These are phyloP conservation scores for Oligia latruncula DNA, from an alignment of 2,888 invertebrate genomes.

Conservation along the genomic window DNA sequence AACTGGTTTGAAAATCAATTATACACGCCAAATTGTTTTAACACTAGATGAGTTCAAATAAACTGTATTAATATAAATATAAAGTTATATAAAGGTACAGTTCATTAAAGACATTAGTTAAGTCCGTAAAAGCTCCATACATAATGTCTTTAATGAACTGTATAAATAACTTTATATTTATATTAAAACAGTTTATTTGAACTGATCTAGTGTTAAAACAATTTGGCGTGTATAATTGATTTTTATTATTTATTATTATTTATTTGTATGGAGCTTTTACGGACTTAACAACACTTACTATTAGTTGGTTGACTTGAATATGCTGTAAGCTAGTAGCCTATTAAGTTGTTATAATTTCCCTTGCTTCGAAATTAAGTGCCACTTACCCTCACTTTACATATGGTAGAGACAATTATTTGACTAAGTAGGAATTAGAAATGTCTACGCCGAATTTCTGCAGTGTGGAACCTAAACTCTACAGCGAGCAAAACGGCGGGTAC, in stretches of 20 bases:
- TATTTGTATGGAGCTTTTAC: neutral
- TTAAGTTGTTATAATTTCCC: neutral
- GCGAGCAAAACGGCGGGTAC: neutral
- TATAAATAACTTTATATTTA: no score
- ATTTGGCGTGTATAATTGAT: no score
- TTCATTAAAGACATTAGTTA: neutral
- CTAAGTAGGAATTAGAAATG: neutral
- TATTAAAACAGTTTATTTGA: no score
- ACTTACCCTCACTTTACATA: slow-evolving; percentile 7
- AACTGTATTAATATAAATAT: neutral
- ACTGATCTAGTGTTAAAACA: no score
- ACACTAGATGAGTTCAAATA: neutral
- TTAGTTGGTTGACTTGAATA: neutral
- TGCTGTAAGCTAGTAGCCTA: neutral
- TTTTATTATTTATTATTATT: no score
- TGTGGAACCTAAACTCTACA: neutral
- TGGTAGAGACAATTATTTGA: neutral
- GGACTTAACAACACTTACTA: neutral
- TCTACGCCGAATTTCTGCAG: neutral
- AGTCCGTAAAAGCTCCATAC: no score
- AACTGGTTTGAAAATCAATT: neutral
- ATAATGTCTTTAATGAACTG: no score
- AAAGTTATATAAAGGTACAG: neutral
- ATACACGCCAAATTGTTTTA: neutral
- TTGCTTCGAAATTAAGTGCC: slow-evolving; percentile 1